Base-by-base conservation (phyloP, 2,797 vertebrate species). In the Enteromius treurensis region DNA sequence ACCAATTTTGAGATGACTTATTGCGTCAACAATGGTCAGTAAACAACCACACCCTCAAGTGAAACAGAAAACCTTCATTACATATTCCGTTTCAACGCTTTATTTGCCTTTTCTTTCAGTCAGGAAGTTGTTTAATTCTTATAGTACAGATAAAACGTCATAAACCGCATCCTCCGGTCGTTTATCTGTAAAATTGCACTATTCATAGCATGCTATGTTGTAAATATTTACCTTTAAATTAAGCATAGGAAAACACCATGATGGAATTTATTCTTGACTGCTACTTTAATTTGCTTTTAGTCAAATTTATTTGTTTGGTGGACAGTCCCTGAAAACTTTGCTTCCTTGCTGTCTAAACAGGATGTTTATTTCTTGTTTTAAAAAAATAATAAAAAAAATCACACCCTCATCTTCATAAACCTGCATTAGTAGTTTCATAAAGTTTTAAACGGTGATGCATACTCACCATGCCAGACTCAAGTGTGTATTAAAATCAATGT, bases 41-140 rank as follows among this genome's bases (percentile, higher is more conserved):
- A 74, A 74, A 83, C 77, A 80, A 64, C 87, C 83, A 74, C 87
- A 47, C 80, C 85, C 85, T 80, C 9, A 58, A 78, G 29, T 26
- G 75, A 62, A 71, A 71, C 75, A 60, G 60, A 78, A 69, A 76
- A 69, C n/a, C 40, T 37, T 47, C 23, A 76, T 42, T 73, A 6
- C 45, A 70, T 69, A 55, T 65, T 73, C 34, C 29, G 42, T 17
- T 49, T 11, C 15, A 37, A 2, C 42, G n/a, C 21, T 58, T 80
- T 58, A 34, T 67, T 34, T 15, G 29, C 34, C 49, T 45, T 37
- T 21, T 34, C 8, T 19, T 79, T 60, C 14, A n/a, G 15, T n/a
- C 11, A 55, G 47, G 32, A 77, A 77, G 37, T 58, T 32, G 26
- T 32, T 26, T 42, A 42, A 77, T 34, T 8, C 37, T 55, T 58